Base-by-base conservation (phyloP, 35 echinoderm and acorn worm genomes). In the Holothuria glaberrima region DNA sequence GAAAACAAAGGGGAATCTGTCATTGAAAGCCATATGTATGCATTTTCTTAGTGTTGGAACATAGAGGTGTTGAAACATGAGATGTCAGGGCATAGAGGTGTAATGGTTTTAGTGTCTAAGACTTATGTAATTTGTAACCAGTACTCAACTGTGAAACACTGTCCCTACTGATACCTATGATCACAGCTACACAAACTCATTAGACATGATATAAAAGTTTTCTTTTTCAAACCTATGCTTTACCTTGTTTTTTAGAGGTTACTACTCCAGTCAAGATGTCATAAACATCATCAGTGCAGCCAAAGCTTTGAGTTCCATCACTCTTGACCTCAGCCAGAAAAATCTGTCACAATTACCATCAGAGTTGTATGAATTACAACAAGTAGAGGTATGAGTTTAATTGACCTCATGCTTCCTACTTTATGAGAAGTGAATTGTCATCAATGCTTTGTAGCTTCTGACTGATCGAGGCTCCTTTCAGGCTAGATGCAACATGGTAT, bases 321-420 rank as follows among this genome's bases (percentile, higher is more conserved):
- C 80, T 36, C 25, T 84, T 6, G 80, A 84, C 57, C 57, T 84
- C 25, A 84, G 80, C 18, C 80, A 84, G 80, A 84, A 84, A 31
- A 59, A 64, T 33, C 57, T 84, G 27, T 13, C 59, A 33, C 30
- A 84, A 84, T 36, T 84, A 20, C 80, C 80, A 0, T 56, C 41
- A 61, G 80, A 84, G 22, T 57, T 84, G 20, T 84, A 84, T 57
- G 57, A 57, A 12, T 17, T 84, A 38, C 54, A 84, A 61, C 30
- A 84, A 61, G 58, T 84, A 20, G 80, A 84, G 80, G 80, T 84
- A 34, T 21, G 38, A 54, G 13, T 54, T 9, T 54, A 54, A 54
- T 17, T 54, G 16, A 54, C 9, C 50, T 46, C 16, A 54, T 69
- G 5, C 20, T 28, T n/a, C 62, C 2, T 12, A 4, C 62, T n/a